Conservation (phyloP, 2,888 invertebrate genomes). For the Carabus problematicus region DNA sequence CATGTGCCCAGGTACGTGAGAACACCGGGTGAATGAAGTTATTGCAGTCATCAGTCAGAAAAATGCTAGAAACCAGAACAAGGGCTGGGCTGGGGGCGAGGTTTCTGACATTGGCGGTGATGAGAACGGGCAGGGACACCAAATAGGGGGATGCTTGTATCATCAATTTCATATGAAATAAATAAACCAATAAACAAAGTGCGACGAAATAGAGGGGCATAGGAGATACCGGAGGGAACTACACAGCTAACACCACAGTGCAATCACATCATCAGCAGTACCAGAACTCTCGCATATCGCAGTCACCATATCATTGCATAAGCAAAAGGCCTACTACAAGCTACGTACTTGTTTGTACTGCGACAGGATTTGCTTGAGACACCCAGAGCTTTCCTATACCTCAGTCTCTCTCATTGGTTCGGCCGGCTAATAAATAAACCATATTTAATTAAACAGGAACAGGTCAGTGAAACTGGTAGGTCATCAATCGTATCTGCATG, state of each 20-base stretch:
- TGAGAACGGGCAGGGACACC: no score
- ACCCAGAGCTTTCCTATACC: constrained; percentile 69
- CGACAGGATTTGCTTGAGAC: constrained; percentile 66
- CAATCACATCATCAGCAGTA: constrained; percentile 54
- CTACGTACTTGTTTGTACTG: constrained; percentile 70
- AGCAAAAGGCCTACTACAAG: constrained; percentile 60
- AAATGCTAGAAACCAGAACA: no score
- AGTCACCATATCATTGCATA: constrained; percentile 55
- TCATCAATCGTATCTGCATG: no score
- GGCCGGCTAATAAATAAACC: constrained; percentile 72
- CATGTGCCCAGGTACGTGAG: no score
- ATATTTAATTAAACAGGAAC: constrained; percentile 51
- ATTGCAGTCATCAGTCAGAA: no score
- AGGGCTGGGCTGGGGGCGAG: no score
- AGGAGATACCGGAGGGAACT: constrained; percentile 45
- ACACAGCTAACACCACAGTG: constrained; percentile 58
- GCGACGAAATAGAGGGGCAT: constrained; percentile 49
- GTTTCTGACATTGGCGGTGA: no score
- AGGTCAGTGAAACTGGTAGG: constrained; percentile 2
- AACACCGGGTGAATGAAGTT: no score
- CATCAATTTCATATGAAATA: no score
- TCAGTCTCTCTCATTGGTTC: constrained; percentile 79
- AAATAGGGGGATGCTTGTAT: no score
- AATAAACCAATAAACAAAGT: no score
- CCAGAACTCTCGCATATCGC: constrained; percentile 50